phyloP scores from a whole-genome alignment of 2,797 vertebrate species.

The Eulemur albifrons region DNA sequence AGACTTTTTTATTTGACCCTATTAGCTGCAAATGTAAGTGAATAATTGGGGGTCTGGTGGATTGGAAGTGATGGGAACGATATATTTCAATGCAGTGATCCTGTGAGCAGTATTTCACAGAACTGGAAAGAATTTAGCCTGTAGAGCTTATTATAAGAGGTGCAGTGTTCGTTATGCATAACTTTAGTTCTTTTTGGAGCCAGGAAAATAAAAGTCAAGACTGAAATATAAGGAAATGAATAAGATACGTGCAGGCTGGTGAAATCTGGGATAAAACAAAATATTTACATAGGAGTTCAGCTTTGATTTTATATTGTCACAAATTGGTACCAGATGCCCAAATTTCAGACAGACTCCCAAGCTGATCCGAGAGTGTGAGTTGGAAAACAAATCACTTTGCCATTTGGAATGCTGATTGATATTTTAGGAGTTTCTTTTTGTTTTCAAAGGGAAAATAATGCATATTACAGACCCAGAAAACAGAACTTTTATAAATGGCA shows the following conservation, averaged over 20 bases:
- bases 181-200: neutral
- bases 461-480: neutral
- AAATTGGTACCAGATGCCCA: conserved; percentile 35
- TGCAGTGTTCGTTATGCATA: neutral
- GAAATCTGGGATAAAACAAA: conserved; percentile 37
- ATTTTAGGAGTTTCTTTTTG: conserved; percentile 58
- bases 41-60: neutral
- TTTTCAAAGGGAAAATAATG: conserved; percentile 42
- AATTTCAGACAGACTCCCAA: conserved; percentile 22
- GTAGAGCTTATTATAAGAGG: conserved; percentile 43
- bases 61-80: neutral
- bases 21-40: neutral
- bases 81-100: neutral
- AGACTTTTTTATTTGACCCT: neutral
- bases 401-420: conserved; percentile 26
- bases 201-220: conserved; percentile 61
- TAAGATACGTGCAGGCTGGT: conserved; percentile 25
- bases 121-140: conserved; percentile 66
- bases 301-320: conserved; percentile 47
- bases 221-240: conserved; percentile 48
- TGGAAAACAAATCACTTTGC: conserved; percentile 52
- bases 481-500: conserved; percentile 42
- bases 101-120: neutral
- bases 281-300: conserved; percentile 47
- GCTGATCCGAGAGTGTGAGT: conserved; percentile 25